A percentile compares a stretch with the other conserved stretches of the same genome.
Conservation (phyloP, 2,888 invertebrate genomes). For the Neoaliturus tenellus region DNA sequence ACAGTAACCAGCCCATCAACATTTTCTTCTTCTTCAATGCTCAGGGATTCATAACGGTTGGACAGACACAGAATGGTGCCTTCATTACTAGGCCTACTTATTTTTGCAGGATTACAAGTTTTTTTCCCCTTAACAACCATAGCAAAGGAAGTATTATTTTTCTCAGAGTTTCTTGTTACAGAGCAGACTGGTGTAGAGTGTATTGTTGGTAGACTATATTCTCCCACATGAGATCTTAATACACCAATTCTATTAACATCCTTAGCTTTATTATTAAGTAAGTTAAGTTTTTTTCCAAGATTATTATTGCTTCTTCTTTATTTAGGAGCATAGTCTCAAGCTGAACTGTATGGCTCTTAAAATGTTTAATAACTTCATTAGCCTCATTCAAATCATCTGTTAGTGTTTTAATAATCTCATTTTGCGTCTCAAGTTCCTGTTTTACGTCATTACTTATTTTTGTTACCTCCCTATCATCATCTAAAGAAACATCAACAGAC, state of each 20-base stretch:
- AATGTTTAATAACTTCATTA: neutral
- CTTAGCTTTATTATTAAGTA: neutral
- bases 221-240: neutral
- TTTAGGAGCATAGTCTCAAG: neutral
- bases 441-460: neutral
- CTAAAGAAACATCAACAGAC: neutral
- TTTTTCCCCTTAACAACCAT: neutral
- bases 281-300: neutral
- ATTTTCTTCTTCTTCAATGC: neutral
- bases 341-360: neutral
- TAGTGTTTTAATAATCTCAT: slow-evolving; percentile 4
- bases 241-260: neutral
- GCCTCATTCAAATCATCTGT: neutral
- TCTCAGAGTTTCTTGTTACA: neutral
- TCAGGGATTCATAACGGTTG: neutral
- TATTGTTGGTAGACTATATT: neutral
- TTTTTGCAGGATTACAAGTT: neutral
- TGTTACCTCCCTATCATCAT: neutral
- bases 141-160: neutral
- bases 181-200: neutral
- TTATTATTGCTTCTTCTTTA: neutral
- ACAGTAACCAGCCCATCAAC: neutral
- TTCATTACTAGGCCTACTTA: neutral
- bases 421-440: neutral
- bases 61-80: neutral